Percentiles rank a stretch among this genome's conserved stretches.
Conservation (phyloP, 2,797 vertebrate species). For the Pangasius mekongensis region DNA sequence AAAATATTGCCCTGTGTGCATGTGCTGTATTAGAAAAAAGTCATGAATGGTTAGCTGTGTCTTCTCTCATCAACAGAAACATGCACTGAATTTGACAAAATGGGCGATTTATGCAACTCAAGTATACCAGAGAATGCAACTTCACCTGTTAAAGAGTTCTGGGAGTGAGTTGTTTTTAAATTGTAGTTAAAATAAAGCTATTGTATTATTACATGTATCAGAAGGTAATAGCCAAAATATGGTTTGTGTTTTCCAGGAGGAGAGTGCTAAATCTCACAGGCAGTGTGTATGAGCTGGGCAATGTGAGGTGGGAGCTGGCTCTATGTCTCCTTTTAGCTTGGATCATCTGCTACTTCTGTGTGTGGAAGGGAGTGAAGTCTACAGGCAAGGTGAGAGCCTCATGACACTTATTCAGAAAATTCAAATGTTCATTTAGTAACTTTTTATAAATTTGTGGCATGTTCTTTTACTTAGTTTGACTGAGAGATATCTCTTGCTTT, state of each 20-base stretch:
- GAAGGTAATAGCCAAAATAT: not conserved
- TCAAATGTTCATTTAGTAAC: not conserved
- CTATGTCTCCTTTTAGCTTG: conserved; percentile 91
- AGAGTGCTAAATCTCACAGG: conserved; percentile 86
- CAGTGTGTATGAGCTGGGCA: conserved; percentile 83
- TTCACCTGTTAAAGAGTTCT: conserved; percentile 82
- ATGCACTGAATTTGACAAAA: conserved; percentile 84
- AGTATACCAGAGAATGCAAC: conserved; percentile 71
- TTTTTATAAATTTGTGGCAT: not conserved
- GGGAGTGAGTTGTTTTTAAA: conserved; percentile 78
- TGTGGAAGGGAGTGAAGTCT: conserved; percentile 96
- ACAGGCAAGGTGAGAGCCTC: conserved; percentile 86
- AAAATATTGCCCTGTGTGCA: not conserved
- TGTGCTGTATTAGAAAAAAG: not conserved
- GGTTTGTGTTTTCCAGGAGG: conserved; percentile 75
- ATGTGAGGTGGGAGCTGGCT: conserved; percentile 88
- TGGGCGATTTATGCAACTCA: conserved; percentile 63
- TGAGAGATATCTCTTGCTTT: not conserved
- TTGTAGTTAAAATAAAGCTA: not conserved
- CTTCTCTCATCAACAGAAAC: conserved; percentile 63
- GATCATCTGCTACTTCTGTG: conserved; percentile 95
- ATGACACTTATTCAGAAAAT: not conserved
- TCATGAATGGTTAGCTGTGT: not conserved
- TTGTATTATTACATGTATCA: not conserved
- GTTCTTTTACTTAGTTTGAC: not conserved